Percentiles rank a stretch among this genome's conserved stretches.
These are phyloP conservation scores for Psittacula cyanocephala DNA, from an alignment of 2,113 vertebrate genomes.

Conservation along the genomic window DNA sequence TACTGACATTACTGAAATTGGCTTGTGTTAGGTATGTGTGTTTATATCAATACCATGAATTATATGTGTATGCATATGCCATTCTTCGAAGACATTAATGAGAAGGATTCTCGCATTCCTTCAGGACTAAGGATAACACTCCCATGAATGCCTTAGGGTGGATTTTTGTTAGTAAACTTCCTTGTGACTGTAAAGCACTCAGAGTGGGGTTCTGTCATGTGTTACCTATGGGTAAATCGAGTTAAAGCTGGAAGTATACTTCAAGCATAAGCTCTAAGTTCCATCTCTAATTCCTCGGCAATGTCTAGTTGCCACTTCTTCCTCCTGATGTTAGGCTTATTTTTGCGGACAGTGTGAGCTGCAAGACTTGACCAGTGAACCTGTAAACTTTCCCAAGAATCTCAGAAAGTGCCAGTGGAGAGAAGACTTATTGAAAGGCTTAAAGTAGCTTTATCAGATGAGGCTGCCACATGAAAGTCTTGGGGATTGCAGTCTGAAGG, in stretches of 20 bases:
- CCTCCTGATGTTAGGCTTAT: background rate
- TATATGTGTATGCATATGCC: background rate
- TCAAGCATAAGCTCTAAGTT: background rate
- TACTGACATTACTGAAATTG: background rate
- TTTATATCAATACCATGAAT: background rate
- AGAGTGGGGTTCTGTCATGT: background rate
- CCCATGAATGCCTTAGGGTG: background rate
- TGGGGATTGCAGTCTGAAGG: background rate
- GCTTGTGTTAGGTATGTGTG: background rate
- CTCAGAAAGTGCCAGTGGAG: background rate
- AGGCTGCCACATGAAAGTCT: background rate
- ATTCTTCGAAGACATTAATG: background rate
- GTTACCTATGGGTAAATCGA: background rate
- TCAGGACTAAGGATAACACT: background rate
- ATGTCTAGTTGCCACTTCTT: background rate
- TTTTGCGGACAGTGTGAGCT: background rate
- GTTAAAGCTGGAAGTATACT: background rate
- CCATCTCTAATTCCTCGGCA: background rate
- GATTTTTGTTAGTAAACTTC: background rate
- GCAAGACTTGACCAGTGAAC: background rate
- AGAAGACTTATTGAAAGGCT: background rate
- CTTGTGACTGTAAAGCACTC: background rate
- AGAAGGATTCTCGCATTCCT: background rate
- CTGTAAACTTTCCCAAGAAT: background rate
- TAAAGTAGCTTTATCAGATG: background rate